Evolutionary conservation across 2,888 invertebrate species (phyloP).

Genomic region (Protonemura montana): DNA sequence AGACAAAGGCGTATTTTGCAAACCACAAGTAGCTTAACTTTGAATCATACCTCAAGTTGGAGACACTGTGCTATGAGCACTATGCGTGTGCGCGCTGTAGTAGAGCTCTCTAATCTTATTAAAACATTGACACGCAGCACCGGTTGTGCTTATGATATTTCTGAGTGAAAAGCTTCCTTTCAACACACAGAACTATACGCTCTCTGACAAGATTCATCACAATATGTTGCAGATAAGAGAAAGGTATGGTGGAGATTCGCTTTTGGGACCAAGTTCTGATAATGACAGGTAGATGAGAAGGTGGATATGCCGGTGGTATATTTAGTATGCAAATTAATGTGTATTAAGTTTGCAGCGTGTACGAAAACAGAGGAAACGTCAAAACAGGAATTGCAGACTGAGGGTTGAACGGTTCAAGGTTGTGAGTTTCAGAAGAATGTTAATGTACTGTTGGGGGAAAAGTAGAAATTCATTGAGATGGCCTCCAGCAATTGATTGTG

Average conservation of each 20-base stretch:
- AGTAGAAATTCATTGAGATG: neutral
- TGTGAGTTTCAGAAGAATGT: neutral
- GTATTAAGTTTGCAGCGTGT: slow-evolving; percentile 8
- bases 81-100: neutral
- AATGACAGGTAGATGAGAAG: slow-evolving; percentile 35
- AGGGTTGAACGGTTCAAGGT: neutral
- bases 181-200: slow-evolving; percentile 8
- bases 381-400: neutral
- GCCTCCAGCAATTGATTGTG: neutral
- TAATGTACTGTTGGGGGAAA: neutral
- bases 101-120: slow-evolving; percentile 41
- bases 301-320: slow-evolving; percentile 8
- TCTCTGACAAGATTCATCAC: slow-evolving; percentile 12
- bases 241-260: neutral
- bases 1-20: slow-evolving; percentile 35
- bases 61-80: neutral
- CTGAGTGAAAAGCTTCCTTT: slow-evolving; percentile 22
- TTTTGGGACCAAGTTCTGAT: slow-evolving; percentile 1
- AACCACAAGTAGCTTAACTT: slow-evolving; percentile 37
- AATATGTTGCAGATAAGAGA: slow-evolving; percentile 18
- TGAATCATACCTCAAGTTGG: slow-evolving; percentile 33
- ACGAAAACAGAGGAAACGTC: slow-evolving; percentile 13
- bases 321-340: slow-evolving; percentile 37
- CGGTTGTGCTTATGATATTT: slow-evolving; percentile 3
- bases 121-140: slow-evolving; percentile 44